Conservation (phyloP, 2,888 invertebrate species). For the Zhuqinia jingwanae region DNA sequence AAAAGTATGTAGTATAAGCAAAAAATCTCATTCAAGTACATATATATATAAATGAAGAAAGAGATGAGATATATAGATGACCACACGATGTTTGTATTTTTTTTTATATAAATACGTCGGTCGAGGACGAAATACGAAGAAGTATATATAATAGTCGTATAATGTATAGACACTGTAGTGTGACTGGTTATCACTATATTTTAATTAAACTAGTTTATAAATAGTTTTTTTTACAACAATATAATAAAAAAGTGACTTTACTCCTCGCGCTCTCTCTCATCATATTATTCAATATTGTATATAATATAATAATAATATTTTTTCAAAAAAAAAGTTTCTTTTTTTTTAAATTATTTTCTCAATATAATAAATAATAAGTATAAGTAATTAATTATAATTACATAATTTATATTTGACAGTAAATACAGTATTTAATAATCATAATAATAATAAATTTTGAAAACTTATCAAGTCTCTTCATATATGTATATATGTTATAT, state of each 20-base stretch:
- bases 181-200: slow-evolving; percentile 32
- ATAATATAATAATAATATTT: neutral
- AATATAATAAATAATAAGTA: slow-evolving; percentile 1
- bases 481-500: neutral
- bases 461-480: slow-evolving; percentile 35
- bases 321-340: slow-evolving; percentile 12
- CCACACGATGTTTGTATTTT: neutral
- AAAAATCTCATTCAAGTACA: slow-evolving; percentile 45
- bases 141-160: slow-evolving; percentile 23
- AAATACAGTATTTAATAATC: slow-evolving; percentile 20
- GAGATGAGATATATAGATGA: slow-evolving; percentile 30
- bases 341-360: neutral
- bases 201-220: slow-evolving; percentile 35
- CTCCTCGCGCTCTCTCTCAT: neutral
- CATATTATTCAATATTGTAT: neutral
- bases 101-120: slow-evolving; percentile 9
- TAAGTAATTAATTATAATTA: neutral
- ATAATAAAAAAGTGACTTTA: slow-evolving; percentile 48
- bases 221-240: slow-evolving; percentile 29
- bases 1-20: slow-evolving; percentile 7
- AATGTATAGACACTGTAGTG: slow-evolving; percentile 1
- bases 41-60: slow-evolving; percentile 7
- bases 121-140: slow-evolving; percentile 42
- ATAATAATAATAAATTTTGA: neutral
- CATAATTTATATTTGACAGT: neutral